These are phyloP conservation scores for Callionymus lyra DNA, from an alignment of 2,113 vertebrate genomes.

Conservation along the genomic window DNA sequence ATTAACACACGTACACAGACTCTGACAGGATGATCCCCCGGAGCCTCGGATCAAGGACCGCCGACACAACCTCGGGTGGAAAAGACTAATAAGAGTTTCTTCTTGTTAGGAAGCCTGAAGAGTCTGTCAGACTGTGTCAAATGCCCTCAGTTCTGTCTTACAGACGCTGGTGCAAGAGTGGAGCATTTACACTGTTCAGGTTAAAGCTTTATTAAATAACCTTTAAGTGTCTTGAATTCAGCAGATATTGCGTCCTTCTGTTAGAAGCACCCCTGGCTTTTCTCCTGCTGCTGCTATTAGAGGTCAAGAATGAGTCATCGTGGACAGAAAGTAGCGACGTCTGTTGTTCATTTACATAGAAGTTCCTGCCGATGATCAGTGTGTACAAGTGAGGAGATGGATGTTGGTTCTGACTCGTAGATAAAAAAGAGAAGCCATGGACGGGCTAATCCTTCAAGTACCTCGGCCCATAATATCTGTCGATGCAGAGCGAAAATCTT, in stretches of 20 bases:
- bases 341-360: constrained; percentile 41
- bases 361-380: constrained; percentile 1
- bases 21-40: constrained; percentile 3
- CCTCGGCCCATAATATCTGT: too few relatives aligned
- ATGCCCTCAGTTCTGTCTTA: neutral
- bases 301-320: constrained; percentile 35
- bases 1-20: constrained; percentile 2
- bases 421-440: neutral
- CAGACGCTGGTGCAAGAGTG: neutral
- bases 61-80: constrained; percentile 11
- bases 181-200: too few relatives aligned
- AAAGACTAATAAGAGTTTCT: constrained; percentile 8
- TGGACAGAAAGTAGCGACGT: constrained; percentile 30
- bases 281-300: neutral
- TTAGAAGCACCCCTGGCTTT: neutral
- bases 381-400: constrained; percentile 9
- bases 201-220: neutral
- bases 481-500: too few relatives aligned
- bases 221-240: neutral
- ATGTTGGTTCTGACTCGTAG: neutral
- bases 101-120: constrained; percentile 15
- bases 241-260: neutral
- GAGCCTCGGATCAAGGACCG: constrained; percentile 13
- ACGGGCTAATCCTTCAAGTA: too few relatives aligned
- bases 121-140: constrained; percentile 2